phyloP scores from a whole-genome alignment of 2,797 vertebrate species.

The Alectoris magna region DNA sequence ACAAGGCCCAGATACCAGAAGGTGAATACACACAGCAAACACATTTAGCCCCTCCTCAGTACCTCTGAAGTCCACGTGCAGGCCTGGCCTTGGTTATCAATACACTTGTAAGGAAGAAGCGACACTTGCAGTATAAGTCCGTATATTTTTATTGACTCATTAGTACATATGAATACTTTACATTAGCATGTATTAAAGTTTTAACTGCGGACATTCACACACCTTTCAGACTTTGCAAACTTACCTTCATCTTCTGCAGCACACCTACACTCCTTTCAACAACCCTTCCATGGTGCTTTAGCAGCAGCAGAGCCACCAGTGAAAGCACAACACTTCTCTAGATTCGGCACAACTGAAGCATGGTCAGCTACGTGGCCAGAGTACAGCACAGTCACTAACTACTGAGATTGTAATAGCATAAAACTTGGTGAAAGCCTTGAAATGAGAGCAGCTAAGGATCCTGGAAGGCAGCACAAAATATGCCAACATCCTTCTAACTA shows the following conservation, averaged over 20 bases:
- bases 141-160: constrained; percentile 33
- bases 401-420: rapidly evolving
- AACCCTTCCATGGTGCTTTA: rapidly evolving
- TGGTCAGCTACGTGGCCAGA: background rate
- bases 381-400: background rate
- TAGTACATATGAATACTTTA: background rate
- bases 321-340: rapidly evolving
- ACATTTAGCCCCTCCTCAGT: rapidly evolving
- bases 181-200: background rate
- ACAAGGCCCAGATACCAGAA: background rate
- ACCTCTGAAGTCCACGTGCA: rapidly evolving
- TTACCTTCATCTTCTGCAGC: constrained; percentile 5
- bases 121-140: background rate
- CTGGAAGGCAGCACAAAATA: background rate
- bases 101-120: background rate
- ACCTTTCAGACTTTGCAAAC: background rate
- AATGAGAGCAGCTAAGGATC: background rate
- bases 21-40: background rate
- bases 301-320: background rate
- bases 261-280: rapidly evolving
- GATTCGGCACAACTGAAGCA: background rate
- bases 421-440: background rate
- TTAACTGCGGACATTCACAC: rapidly evolving
- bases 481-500: background rate
- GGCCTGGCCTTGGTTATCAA: background rate